Evolutionary conservation across 2,888 invertebrate genomes (phyloP), one percentile per base, ranked within the genome.

Genomic region (Cinara cedri): DNA sequence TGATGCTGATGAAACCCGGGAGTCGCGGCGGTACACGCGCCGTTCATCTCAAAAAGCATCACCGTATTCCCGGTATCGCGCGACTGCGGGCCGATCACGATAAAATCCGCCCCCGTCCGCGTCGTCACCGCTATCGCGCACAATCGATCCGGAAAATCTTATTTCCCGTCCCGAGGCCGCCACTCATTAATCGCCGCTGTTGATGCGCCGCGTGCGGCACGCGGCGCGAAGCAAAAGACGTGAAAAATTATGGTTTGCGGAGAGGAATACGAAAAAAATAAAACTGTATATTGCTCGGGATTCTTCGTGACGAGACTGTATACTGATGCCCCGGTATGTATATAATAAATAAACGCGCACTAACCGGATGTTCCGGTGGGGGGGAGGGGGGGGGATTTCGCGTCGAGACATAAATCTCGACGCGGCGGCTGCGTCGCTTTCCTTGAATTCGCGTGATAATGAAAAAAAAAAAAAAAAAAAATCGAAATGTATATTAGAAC

Each of bases 251-350:
- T 26, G 19, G 57, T 71, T 9, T 13, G 9, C 11, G 34, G 0
- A n/a, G n/a, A n/a, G n/a, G n/a, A n/a, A n/a, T n/a, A n/a, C n/a
- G 11, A n/a, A 72, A 46, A 72, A 60, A 72, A 72, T 60, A 26
- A 60, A 60, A 57, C 26, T n/a, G n/a, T n/a, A 13, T 9, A 55
- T 26, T 16, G 26, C 54, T 21, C 4, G 49, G 42, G 46, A 10
- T 19, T 60, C 60, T 44, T 60, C 26, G 72, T 72, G 72, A 72
- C 72, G 62, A 62, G n/a, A n/a, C n/a, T n/a, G n/a, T n/a, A n/a
- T n/a, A n/a, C n/a, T n/a, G n/a, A n/a, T n/a, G n/a, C n/a, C n/a
- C n/a, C n/a, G n/a, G n/a, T n/a, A n/a, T n/a, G n/a, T n/a, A n/a
- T n/a, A n/a, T n/a, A n/a, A n/a, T n/a, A 62, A 49, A 72, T 34